These are phyloP conservation scores for Corythaeola cristata DNA, from an alignment of 2,113 vertebrate genomes.

Conservation along the genomic window DNA sequence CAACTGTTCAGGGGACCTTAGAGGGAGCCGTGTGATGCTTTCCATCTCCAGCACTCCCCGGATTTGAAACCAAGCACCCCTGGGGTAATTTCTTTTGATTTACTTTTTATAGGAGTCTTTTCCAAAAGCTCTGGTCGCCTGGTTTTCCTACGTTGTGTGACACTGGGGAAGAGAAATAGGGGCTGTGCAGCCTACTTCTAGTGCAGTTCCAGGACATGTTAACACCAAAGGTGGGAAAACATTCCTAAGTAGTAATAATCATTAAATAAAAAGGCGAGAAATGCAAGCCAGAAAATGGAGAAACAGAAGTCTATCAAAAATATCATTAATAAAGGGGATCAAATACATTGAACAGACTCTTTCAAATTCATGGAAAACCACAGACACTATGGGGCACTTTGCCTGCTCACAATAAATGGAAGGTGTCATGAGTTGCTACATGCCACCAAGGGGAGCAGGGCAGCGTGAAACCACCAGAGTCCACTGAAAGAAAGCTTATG, in stretches of 20 bases:
- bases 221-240: neutral
- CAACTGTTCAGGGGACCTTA: neutral
- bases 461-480: neutral
- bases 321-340: constrained; percentile 7
- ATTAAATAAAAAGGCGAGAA: neutral
- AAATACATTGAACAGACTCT: neutral
- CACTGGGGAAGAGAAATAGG: neutral
- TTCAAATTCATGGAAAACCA: neutral
- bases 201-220: neutral
- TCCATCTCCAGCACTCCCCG: neutral
- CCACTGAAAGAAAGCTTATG: neutral
- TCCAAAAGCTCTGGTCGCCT: neutral
- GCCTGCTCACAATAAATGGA: neutral
- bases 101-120: neutral
- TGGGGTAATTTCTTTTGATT: neutral
- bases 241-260: neutral
- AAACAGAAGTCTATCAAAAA: constrained; percentile 11
- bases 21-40: neutral
- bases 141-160: neutral
- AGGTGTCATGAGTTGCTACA: neutral
- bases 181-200: neutral
- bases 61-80: neutral
- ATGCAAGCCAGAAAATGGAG: neutral
- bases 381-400: neutral
- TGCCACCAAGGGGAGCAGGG: neutral